A percentile compares a stretch with the other conserved stretches of the same genome.
These are phyloP conservation scores for Hypothenemus hampei DNA, from an alignment of 1,140 invertebrate genomes.

Conservation along the genomic window DNA sequence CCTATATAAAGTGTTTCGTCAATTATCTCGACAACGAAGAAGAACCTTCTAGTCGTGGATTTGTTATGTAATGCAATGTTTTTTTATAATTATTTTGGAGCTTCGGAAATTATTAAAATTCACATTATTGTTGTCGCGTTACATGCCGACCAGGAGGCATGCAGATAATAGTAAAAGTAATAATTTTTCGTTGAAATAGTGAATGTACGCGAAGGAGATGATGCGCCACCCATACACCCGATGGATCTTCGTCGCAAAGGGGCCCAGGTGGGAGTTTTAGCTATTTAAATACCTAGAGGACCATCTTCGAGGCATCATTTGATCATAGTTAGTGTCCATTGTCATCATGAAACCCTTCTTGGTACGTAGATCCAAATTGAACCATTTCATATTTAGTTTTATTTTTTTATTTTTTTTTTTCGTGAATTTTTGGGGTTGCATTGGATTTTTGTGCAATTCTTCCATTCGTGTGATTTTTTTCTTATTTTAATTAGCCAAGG, in stretches of 20 bases:
- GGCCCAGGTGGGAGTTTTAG: constrained; percentile 29
- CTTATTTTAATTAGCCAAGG: too few species aligned
- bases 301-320: constrained; percentile 32
- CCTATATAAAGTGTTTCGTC: too few species aligned
- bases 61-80: too few species aligned
- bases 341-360: constrained; percentile 35
- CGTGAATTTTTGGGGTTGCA: not conserved
- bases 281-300: constrained; percentile 33
- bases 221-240: constrained; percentile 25
- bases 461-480: not conserved
- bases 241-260: constrained; percentile 23
- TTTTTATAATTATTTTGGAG: too few species aligned
- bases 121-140: constrained; percentile 17
- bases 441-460: not conserved
- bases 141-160: not conserved
- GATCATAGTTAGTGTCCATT: constrained; percentile 34
- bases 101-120: constrained; percentile 17
- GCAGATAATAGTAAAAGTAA: constrained; percentile 36
- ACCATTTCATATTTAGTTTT: not conserved
- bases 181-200: constrained; percentile 33
- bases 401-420: not conserved
- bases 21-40: too few species aligned
- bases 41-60: too few species aligned
- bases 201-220: constrained; percentile 37
- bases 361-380: constrained; percentile 29